A percentile compares a stretch with the other conserved stretches of the same genome.
Conservation (phyloP, 2,797 vertebrate species). For the Microcaecilia unicolor region DNA sequence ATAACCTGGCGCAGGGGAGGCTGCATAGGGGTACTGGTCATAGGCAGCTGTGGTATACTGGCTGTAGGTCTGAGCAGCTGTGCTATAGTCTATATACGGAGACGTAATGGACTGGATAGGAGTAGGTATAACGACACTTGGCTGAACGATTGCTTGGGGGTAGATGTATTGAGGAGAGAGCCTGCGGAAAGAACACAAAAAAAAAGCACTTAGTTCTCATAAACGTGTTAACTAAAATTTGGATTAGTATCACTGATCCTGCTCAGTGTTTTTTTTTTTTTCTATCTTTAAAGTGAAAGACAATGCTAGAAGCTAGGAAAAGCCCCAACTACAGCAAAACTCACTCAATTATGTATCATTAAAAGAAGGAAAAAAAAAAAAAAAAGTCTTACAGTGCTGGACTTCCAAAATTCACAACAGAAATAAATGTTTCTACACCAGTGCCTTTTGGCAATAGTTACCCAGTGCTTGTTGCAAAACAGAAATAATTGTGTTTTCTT, state of each 20-base stretch:
- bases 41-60: conserved; percentile 81
- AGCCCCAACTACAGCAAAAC: too few relatives aligned
- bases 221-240: too few relatives aligned
- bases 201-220: background rate
- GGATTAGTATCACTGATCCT: too few relatives aligned
- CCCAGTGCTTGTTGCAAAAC: conserved; percentile 6
- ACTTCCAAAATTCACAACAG: too few relatives aligned
- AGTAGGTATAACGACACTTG: conserved; percentile 80
- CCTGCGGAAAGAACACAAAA: conserved; percentile 41
- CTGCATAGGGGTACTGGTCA: conserved; percentile 84
- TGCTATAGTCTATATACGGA: conserved; percentile 78
- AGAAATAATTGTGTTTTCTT: background rate
- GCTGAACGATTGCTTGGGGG: conserved; percentile 80
- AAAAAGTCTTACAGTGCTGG: too few relatives aligned
- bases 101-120: conserved; percentile 74
- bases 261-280: too few relatives aligned
- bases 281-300: too few relatives aligned
- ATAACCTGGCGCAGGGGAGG: conserved; percentile 69
- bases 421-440: conserved; percentile 14
- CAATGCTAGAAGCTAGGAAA: background rate
- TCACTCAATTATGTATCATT: too few relatives aligned
- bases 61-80: conserved; percentile 67
- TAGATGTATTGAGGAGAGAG: conserved; percentile 82
- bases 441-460: conserved; percentile 15
- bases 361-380: too few relatives aligned